Percentiles rank a stretch among this genome's conserved stretches.
Evolutionary conservation across 2,888 invertebrate species (phyloP).

Genomic region (Teinopalpus imperialis): DNA sequence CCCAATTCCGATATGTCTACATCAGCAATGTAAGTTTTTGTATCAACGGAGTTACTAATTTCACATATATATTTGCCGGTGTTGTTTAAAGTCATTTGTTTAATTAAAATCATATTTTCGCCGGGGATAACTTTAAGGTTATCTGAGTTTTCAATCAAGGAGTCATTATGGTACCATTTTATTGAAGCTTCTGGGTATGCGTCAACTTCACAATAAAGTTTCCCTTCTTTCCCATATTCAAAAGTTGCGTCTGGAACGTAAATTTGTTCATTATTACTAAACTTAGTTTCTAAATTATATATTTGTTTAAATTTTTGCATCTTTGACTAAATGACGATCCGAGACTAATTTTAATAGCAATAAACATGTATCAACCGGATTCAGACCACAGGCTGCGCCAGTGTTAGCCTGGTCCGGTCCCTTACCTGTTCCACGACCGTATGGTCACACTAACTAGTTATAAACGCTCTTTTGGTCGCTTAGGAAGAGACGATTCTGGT

Average conservation of each 20-base stretch:
- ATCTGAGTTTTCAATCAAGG: conserved; percentile 34
- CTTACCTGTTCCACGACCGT: no score
- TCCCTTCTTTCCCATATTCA: conserved; percentile 52
- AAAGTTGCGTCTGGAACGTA: conserved; percentile 50
- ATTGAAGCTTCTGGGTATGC: conserved; percentile 59
- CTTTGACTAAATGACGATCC: no score
- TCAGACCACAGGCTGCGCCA: no score
- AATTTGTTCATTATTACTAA: no score
- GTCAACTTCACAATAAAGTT: conserved; percentile 52
- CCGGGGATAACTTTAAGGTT: conserved; percentile 39
- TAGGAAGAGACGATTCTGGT: no score
- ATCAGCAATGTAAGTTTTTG: conserved; percentile 36
- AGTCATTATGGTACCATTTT: conserved; percentile 59
- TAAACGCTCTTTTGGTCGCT: no score
- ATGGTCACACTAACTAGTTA: no score
- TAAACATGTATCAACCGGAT: no score
- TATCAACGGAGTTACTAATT: conserved; percentile 44
- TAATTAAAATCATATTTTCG: conserved; percentile 47
- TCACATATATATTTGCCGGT: conserved; percentile 56
- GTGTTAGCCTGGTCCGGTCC: no score
- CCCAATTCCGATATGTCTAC: conserved; percentile 60
- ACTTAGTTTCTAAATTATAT: no score
- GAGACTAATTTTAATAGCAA: no score
- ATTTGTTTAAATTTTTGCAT: no score
- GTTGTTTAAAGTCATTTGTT: conserved; percentile 52